phyloP scores from a whole-genome alignment of 53 echinoderm and acorn worm species.

The Pentamera pediparva region DNA sequence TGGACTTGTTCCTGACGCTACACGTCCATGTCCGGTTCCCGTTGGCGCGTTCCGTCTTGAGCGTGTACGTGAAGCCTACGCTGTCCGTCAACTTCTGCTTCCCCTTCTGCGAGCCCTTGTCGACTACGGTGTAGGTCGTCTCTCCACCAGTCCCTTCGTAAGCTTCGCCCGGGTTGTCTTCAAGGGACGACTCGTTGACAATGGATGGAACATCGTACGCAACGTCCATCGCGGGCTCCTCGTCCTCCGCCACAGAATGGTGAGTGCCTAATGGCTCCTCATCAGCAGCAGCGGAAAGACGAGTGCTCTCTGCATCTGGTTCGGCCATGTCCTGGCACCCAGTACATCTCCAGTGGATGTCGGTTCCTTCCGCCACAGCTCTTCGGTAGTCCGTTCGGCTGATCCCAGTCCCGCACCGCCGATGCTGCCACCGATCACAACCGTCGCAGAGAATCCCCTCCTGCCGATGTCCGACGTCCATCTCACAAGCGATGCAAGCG shows the following conservation, averaged over 20 bases:
- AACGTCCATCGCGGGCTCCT: not conserved
- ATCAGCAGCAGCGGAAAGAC: not conserved
- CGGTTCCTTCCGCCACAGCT: not conserved
- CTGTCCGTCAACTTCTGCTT: not conserved
- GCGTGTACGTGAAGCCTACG: not conserved
- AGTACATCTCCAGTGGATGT: constrained; percentile 9
- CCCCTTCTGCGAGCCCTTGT: constrained; percentile 2
- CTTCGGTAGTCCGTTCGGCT: not conserved
- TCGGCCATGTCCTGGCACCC: not conserved
- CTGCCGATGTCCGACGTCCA: not conserved
- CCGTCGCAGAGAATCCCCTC: constrained; percentile 28
- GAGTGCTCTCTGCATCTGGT: not conserved
- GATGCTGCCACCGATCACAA: constrained; percentile 37
- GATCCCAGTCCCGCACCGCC: constrained; percentile 3
- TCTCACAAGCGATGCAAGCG: not conserved
- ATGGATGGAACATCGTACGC: not conserved
- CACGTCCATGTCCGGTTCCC: not conserved
- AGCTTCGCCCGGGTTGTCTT: not conserved
- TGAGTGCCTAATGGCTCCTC: not conserved
- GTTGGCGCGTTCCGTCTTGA: not conserved
- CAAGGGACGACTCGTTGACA: not conserved
- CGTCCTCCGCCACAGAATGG: not conserved
- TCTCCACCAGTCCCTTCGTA: not conserved
- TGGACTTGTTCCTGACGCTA: not conserved
- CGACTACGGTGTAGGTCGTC: not conserved